phyloP scores from a whole-genome alignment of 37 sponge, comb jelly and placozoan species.

The Amphimedon queenslandica region DNA sequence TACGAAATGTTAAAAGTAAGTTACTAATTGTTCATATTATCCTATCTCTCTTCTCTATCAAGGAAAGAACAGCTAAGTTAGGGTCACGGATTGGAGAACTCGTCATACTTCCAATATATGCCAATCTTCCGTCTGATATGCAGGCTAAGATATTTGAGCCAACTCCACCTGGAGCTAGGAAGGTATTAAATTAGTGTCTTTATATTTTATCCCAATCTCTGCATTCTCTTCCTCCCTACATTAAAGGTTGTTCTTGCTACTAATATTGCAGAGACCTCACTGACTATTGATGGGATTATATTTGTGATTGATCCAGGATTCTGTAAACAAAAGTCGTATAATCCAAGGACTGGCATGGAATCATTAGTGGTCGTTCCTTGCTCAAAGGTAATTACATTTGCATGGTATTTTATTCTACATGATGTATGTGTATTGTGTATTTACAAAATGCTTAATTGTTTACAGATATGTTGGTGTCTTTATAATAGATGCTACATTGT shows the following conservation, averaged over 20 bases:
- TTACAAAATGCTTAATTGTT: neutral
- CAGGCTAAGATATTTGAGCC: constrained; percentile 99
- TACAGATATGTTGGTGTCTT: neutral
- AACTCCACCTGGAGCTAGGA: constrained; percentile 98
- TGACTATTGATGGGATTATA: constrained; percentile 98
- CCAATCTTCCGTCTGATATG: constrained; percentile 98
- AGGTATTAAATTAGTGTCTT: constrained; percentile 46
- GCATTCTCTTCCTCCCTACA: neutral
- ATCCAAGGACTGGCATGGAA: constrained; percentile 91
- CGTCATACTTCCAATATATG: constrained; percentile 92
- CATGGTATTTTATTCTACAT: neutral
- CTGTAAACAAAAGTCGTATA: constrained; percentile 96
- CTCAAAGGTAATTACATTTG: constrained; percentile 76
- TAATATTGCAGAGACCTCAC: constrained; percentile 97
- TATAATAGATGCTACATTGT: too few relatives aligned
- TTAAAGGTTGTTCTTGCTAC: constrained; percentile 95
- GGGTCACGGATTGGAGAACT: constrained; percentile 95
- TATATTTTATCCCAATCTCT: neutral
- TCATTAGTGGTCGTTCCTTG: constrained; percentile 87
- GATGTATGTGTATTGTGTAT: neutral
- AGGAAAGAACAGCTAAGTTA: constrained; percentile 80
- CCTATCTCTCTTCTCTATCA: neutral
- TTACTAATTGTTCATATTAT: constrained; percentile 80
- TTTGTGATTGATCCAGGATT: constrained; percentile 99
- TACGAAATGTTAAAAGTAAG: constrained; percentile 86